These are phyloP conservation scores for Gadopsis marmoratus DNA, from an alignment of 2,797 vertebrate species.

Conservation along the genomic window DNA sequence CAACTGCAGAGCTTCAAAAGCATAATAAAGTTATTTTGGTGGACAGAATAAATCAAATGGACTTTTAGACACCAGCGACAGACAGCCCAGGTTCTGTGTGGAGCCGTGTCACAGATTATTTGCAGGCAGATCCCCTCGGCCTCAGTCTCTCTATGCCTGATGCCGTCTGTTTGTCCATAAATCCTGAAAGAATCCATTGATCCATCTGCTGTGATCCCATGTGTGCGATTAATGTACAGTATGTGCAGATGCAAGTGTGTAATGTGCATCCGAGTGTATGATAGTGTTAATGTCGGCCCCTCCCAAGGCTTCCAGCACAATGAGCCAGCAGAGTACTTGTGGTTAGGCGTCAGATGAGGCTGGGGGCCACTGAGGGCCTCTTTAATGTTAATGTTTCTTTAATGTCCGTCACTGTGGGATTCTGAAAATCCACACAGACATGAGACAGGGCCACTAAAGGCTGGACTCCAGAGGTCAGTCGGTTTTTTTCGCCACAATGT, in stretches of 20 bases:
- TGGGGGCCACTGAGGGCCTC: conserved; percentile 22
- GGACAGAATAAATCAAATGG: too few species aligned
- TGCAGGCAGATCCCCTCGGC: not conserved
- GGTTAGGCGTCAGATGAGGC: conserved; percentile 40
- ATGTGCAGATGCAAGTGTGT: conserved; percentile 6
- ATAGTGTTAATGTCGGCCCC: not conserved
- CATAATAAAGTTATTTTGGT: not conserved
- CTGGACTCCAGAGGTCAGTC: conserved; percentile 20
- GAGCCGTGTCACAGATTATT: conserved; percentile 3
- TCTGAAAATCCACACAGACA: conserved; percentile 39
- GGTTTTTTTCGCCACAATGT: too few species aligned
- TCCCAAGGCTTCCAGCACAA: conserved; percentile 10
- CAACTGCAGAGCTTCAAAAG: too few species aligned
- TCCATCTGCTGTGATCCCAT: conserved; percentile 40
- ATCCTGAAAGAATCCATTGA: conserved; percentile 32
- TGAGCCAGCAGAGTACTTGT: conserved; percentile 44
- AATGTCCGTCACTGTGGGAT: conserved; percentile 21
- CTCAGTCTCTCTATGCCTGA: conserved; percentile 13
- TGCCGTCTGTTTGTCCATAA: conserved; percentile 1
- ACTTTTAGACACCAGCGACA: too few species aligned
- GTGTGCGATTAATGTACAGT: conserved; percentile 30
- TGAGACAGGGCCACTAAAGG: conserved; percentile 39
- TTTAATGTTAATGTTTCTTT: too few species aligned
- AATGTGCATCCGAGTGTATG: not conserved
- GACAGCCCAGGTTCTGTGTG: not conserved